A percentile compares a stretch with the other conserved stretches of the same genome.
These are phyloP conservation scores for Formica aserva DNA, from an alignment of 2,888 invertebrate species.

Conservation along the genomic window DNA sequence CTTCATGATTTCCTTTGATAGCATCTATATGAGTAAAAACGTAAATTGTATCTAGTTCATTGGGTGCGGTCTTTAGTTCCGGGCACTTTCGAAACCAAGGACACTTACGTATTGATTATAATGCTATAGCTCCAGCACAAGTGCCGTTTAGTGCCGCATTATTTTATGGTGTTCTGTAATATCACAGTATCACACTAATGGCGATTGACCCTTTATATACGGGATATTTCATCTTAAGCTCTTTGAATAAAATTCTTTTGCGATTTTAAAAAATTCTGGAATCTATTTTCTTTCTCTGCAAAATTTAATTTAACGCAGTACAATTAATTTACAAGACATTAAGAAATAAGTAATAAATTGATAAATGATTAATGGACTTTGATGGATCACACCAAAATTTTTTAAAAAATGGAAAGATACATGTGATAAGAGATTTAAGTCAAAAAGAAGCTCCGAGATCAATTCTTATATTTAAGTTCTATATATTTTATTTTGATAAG, in stretches of 20 bases:
- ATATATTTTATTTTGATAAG: background rate
- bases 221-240: background rate
- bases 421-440: background rate
- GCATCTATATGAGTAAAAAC: background rate
- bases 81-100: conserved; percentile 73
- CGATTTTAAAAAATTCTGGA: background rate
- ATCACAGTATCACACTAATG: background rate
- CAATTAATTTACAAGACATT: background rate
- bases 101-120: conserved; percentile 60
- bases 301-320: background rate
- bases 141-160: background rate
- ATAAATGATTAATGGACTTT: background rate
- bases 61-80: conserved; percentile 71
- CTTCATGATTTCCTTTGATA: background rate
- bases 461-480: background rate
- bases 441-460: background rate
- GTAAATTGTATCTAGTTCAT: conserved; percentile 11
- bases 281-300: background rate
- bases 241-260: background rate
- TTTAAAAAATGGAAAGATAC: background rate
- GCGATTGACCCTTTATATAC: background rate
- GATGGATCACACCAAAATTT: background rate
- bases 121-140: conserved; percentile 5
- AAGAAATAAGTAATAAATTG: background rate
- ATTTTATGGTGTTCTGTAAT: conserved; percentile 11